Base-by-base conservation (phyloP, 1,140 invertebrate genomes). In the Bombus balteatus region DNA sequence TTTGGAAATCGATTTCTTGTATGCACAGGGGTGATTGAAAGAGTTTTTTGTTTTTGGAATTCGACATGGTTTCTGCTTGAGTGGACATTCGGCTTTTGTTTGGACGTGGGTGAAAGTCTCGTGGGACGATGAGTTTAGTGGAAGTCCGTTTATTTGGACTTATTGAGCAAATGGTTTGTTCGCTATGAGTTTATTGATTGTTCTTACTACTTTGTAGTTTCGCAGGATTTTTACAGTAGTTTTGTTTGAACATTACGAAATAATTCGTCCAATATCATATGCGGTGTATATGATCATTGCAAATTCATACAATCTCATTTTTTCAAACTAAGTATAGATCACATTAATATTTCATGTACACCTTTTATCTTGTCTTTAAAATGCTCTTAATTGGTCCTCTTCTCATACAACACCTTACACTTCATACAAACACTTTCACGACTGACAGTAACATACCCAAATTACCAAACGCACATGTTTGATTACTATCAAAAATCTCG, bases 1-100 rank as follows among this genome's bases (percentile, higher is more conserved):
- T 79, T 79, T 79, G 53, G 53, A 57, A 79, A 78, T 79, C 82
- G 75, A 84, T 53, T 83, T 83, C 62, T 72, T 37, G 39, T 32
- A 13, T 15, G 22, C 10, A 32, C 18, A 25, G n/a, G 3, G n/a
- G 5, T 10, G 72, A 28, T 34, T 74, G 28, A 41, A n/a, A 37
- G 22, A 25, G 18, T 66, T 43, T 62, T 47, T 75, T 22, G 73
- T 47, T 15, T 4, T 12, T 62, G 1, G 22, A 25, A 8, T 41
- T 25, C 18, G 81, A 41, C 25, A 5, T 1, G 34, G 59, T 76
- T 47, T 75, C n/a, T 53, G 25, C 25, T 47, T n/a, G 15, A 12
- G 4, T 53, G 39, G 32, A 47, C 13, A 32, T 6, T 47, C 13
- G 43, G 5, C 25, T 32, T 47, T 68, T 25, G 66, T 68, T 68